Evolutionary conservation across 2,113 vertebrate species (phyloP), one percentile per base, ranked within the genome.

Genomic region (Mormyrus iriodes): DNA sequence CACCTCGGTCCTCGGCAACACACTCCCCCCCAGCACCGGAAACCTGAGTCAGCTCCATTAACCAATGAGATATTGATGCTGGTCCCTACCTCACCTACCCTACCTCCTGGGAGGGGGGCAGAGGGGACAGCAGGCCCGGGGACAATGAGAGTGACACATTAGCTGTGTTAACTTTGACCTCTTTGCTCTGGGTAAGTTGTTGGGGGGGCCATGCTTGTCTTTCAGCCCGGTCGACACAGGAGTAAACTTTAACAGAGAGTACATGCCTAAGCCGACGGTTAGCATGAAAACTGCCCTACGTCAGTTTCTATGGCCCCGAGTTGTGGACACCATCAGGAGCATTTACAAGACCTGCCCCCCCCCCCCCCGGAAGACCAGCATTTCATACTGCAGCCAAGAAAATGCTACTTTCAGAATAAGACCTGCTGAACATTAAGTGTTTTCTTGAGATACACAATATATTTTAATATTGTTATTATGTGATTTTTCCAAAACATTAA

Each of bases 31-130:
- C n/a, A 51, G 27, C 46, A 48, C 39, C 15, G 58, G 87, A 88
- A 88, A 88, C 58, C 58, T 27, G 58, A 88, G 61, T n/a, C 58
- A 31, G 39, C 87, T 49, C 58, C 61, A 69, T 88, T 88, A 88
- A 65, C 87, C 87, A 46, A 69, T 69, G 42, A 73, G 44, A 27
- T 88, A 88, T 69, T 73, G 87, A 73, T 65, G 58, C 58, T 46
- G 87, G 21, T 44, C 44, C 39, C 42, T 6, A 42, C 12, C 42
- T 88, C 39, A 31, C 58, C 42, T 12, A 27, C 24, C 2, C 31
- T 46, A 6, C 87, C 58, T 27, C 21, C 42, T 58, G 24, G 21
- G 55, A 17, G 53, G 21, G 53, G 5, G 53, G 52, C 9, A 44
- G 31, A n/a, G 24, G 9, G 44, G 44, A 31, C 24, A 21, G 17